phyloP scores from a whole-genome alignment of 2,888 invertebrate species.

The Diabrotica balteata region DNA sequence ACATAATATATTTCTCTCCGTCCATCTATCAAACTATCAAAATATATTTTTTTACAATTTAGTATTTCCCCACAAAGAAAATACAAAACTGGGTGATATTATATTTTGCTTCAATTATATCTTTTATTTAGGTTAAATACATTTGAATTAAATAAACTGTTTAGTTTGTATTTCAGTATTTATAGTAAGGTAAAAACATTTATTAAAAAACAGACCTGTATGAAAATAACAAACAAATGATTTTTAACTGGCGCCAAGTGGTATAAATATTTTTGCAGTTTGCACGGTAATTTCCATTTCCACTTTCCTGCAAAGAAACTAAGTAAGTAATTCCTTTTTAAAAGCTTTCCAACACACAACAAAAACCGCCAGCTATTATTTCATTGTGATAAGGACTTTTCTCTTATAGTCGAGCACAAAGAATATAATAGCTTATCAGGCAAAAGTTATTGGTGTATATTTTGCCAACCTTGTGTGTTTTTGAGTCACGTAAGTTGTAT shows the following conservation, averaged over 20 bases:
- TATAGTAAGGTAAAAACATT: too few relatives aligned
- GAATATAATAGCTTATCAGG: conserved; percentile 32
- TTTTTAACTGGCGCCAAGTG: neutral
- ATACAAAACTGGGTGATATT: too few relatives aligned
- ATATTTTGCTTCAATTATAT: too few relatives aligned
- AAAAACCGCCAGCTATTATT: conserved; percentile 13
- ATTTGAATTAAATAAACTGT: too few relatives aligned
- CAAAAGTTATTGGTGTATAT: conserved; percentile 39
- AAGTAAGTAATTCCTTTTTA: conserved; percentile 8
- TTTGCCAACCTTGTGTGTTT: conserved; percentile 43
- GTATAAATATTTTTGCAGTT: conserved; percentile 8
- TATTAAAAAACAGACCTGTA: too few relatives aligned
- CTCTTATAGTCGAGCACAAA: conserved; percentile 22
- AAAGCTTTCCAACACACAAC: conserved; percentile 5
- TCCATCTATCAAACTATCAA: too few relatives aligned
- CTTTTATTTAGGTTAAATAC: too few relatives aligned
- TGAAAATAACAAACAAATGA: too few relatives aligned
- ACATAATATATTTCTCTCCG: too few relatives aligned
- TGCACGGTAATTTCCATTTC: conserved; percentile 4
- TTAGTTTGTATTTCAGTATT: too few relatives aligned
- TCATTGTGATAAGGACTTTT: conserved; percentile 25
- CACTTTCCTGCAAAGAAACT: neutral
- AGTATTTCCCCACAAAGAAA: too few relatives aligned
- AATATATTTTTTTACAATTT: too few relatives aligned
- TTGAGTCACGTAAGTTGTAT: conserved; percentile 44